Evolutionary conservation across 2,797 vertebrate species (phyloP).

Genomic region (Sus cebifrons): DNA sequence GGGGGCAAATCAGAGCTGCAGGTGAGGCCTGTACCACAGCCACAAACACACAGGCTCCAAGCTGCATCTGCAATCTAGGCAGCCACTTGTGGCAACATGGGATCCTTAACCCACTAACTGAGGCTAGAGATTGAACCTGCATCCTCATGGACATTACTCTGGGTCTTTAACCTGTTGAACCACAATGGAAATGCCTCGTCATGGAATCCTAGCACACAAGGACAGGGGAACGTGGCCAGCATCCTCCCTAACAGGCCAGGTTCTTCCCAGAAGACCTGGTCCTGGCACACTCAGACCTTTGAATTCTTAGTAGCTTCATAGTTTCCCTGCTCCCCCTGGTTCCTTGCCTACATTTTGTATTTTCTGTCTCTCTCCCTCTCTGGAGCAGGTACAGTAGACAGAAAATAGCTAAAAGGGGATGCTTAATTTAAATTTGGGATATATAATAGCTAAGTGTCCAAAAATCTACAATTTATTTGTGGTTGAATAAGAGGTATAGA

Average conservation of each 20-base stretch:
- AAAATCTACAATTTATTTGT: slow-evolving; percentile 50
- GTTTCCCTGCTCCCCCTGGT: neutral
- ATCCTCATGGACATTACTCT: too few species aligned
- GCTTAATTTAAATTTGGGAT: slow-evolving; percentile 20
- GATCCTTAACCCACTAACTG: too few species aligned
- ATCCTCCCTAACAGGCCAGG: neutral
- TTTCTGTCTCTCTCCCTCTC: neutral
- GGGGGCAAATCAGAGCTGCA: too few species aligned
- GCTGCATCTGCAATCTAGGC: too few species aligned
- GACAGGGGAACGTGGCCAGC: neutral
- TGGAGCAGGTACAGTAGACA: neutral
- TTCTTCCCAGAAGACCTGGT: neutral
- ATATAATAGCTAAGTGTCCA: neutral
- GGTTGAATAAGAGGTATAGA: slow-evolving; percentile 33
- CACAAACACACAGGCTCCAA: too few species aligned
- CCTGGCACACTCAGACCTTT: neutral
- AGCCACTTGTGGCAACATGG: too few species aligned
- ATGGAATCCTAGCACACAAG: neutral
- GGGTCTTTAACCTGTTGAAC: too few species aligned
- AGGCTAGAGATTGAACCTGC: too few species aligned
- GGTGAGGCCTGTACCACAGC: too few species aligned
- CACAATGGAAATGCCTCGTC: too few species aligned
- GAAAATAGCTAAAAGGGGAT: neutral
- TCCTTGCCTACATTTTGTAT: neutral
- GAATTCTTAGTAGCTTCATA: neutral